Evolutionary conservation across 1,140 invertebrate genomes (phyloP), one percentile per base, ranked within the genome.

Genomic region (Drusus annulatus): DNA sequence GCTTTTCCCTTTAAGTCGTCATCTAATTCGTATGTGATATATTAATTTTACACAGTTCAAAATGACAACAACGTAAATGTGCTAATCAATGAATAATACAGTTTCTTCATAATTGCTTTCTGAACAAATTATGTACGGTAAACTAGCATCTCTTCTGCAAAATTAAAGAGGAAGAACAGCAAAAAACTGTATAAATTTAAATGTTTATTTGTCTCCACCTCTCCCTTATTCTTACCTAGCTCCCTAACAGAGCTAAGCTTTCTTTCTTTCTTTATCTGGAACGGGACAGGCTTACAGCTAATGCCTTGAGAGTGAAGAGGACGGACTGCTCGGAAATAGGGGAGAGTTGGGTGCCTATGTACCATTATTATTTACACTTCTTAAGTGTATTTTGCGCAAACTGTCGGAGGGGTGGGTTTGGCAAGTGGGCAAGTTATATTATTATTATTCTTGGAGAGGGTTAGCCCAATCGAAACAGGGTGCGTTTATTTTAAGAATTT

Each of bases 361-460:
- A 71, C 68, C 52, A 75, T 78, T 78, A 62, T 83, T 83, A 80
- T 83, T 83, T 83, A 83, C 82, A 83, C 82, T 79, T 78, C 80
- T 83, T 79, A 78, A 77, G 82, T 76, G 82, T 76, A 79, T 83
- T 80, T 80, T 79, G 79, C 78, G 78, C 81, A 83, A 83, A 74
- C 81, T 75, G 74, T 19, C 54, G 28, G 51, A 16, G 58, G 25
- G 76, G 51, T 21, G 76, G 73, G 51, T 60, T 68, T 28, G 45
- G 71, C 71, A 58, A 75, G 71, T 75, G 71, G 71, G 71, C 52
- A 75, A 75, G 71, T 75, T 75, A 75, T 75, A 75, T 75, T 58
- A 75, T 73, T 73, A 73, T 75, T 75, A 75, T 75, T 75, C 52
- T 75, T 75, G 54, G 60, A 75, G 71, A 75, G 71, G 54, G 71